Percentiles rank a stretch among this genome's conserved stretches.
Evolutionary conservation across 64 coral and sea anemone genomes (phyloP).

Genomic region (Actinia equina): DNA sequence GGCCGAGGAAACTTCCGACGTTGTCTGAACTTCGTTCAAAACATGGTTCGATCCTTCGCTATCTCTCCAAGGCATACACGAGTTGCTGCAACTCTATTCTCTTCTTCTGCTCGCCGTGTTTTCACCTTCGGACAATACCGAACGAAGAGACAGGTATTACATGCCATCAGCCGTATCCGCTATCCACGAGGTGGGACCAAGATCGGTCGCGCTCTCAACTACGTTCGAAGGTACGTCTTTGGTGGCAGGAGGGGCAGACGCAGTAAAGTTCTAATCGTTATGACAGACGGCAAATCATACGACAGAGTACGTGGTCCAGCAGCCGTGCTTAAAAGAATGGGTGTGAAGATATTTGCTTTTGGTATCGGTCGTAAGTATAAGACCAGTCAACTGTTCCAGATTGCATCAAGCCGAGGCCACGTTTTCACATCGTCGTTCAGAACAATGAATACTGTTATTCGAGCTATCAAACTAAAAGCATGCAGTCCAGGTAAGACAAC

Average conservation of each 20-base stretch:
- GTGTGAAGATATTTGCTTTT: slow-evolving; percentile 30
- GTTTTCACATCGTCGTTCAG: slow-evolving; percentile 51
- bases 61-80: slow-evolving; percentile 51
- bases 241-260: slow-evolving; percentile 16
- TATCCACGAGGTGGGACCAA: slow-evolving; percentile 64
- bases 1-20: slow-evolving; percentile 23
- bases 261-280: slow-evolving; percentile 36
- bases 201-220: slow-evolving; percentile 50
- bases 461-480: slow-evolving; percentile 46
- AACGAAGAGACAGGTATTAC: slow-evolving; percentile 18
- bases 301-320: slow-evolving; percentile 51
- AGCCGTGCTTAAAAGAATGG: not conserved
- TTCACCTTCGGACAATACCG: slow-evolving; percentile 54
- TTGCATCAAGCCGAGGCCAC: slow-evolving; percentile 22
- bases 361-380: slow-evolving; percentile 14
- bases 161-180: slow-evolving; percentile 41
- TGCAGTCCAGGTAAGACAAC: slow-evolving; percentile 29
- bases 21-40: slow-evolving; percentile 30
- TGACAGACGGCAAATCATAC: slow-evolving; percentile 75
- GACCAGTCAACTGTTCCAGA: slow-evolving; percentile 41
- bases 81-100: slow-evolving; percentile 52
- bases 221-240: slow-evolving; percentile 1
- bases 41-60: slow-evolving; percentile 36
- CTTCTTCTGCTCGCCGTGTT: slow-evolving; percentile 27
- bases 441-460: slow-evolving; percentile 29